phyloP scores from a whole-genome alignment of 1,140 invertebrate species.

The Drosophila fuyamai region DNA sequence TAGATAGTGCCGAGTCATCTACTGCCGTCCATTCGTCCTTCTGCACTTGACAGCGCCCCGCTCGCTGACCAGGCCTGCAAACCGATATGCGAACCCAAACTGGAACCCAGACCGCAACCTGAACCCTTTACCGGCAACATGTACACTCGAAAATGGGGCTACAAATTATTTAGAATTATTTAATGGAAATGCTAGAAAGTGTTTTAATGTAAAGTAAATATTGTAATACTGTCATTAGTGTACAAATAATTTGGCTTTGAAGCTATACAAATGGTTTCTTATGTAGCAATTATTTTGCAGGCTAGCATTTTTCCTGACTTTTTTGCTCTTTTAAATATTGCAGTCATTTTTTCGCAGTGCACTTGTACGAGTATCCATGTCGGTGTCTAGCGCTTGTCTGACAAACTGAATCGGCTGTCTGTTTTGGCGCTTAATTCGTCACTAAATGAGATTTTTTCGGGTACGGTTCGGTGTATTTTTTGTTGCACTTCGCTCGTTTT shows the following conservation, averaged over 20 bases:
- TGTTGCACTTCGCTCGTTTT: conserved; percentile 32
- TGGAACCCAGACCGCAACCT: conserved; percentile 27
- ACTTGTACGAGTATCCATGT: conserved; percentile 30
- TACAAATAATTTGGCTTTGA: too few species aligned
- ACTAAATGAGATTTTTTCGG: conserved; percentile 78
- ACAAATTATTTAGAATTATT: too few species aligned
- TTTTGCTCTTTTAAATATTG: too few species aligned
- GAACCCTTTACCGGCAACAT: background rate
- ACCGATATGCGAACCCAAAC: conserved; percentile 26
- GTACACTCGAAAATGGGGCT: background rate
- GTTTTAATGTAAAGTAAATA: too few species aligned
- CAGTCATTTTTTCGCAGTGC: background rate
- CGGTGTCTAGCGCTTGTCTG: conserved; percentile 61
- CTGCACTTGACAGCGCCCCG: conserved; percentile 67
- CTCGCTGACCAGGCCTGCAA: conserved; percentile 24
- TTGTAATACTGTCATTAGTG: too few species aligned
- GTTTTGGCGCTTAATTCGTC: conserved; percentile 84
- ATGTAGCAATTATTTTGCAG: too few species aligned
- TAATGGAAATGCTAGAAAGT: too few species aligned
- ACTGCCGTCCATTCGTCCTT: conserved; percentile 26
- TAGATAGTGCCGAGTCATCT: conserved; percentile 69
- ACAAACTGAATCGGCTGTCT: conserved; percentile 76
- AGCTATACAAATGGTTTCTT: too few species aligned
- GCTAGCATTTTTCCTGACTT: too few species aligned
- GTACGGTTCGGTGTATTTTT: conserved; percentile 22